Percentiles rank a stretch among this genome's conserved stretches.
Conservation (phyloP, 1,140 invertebrate genomes). For the Augochlora pura region DNA sequence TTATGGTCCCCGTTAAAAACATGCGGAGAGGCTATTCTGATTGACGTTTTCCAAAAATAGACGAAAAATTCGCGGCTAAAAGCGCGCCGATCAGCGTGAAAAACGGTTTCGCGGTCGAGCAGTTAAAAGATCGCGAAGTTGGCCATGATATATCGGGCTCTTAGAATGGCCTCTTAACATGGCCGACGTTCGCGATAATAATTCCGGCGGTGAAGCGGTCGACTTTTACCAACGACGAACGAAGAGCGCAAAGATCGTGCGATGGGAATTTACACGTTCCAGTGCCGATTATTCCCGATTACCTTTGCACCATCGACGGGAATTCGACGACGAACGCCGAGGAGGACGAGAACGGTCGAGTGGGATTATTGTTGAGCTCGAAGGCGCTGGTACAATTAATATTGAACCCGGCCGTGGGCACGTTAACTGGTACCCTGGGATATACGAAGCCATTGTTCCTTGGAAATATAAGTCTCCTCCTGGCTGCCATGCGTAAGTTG, state of each 20-base stretch:
- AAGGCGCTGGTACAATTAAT: conserved; percentile 93
- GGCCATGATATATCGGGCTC: no score
- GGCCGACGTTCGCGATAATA: no score
- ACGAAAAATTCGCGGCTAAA: no score
- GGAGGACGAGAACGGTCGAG: conserved; percentile 86
- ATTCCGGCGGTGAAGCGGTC: no score
- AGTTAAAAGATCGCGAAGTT: no score
- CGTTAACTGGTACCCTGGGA: conserved; percentile 85
- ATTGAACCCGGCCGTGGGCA: conserved; percentile 90
- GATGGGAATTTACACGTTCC: conserved; percentile 65
- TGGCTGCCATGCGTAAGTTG: conserved; percentile 89
- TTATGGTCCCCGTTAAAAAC: no score
- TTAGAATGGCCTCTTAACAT: no score
- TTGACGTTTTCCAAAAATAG: no score
- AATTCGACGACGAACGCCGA: conserved; percentile 76
- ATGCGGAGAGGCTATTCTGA: no score
- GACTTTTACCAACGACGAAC: no score
- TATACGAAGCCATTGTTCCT: conserved; percentile 91
- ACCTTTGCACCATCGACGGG: conserved; percentile 83
- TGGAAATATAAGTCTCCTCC: conserved; percentile 89
- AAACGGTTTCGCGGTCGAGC: no score
- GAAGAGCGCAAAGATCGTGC: neutral
- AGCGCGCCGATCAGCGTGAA: no score
- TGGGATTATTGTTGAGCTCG: conserved; percentile 91
- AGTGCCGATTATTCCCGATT: conserved; percentile 94